Conservation (phyloP, 1,140 invertebrate species). For the Brachystomella parvula region DNA sequence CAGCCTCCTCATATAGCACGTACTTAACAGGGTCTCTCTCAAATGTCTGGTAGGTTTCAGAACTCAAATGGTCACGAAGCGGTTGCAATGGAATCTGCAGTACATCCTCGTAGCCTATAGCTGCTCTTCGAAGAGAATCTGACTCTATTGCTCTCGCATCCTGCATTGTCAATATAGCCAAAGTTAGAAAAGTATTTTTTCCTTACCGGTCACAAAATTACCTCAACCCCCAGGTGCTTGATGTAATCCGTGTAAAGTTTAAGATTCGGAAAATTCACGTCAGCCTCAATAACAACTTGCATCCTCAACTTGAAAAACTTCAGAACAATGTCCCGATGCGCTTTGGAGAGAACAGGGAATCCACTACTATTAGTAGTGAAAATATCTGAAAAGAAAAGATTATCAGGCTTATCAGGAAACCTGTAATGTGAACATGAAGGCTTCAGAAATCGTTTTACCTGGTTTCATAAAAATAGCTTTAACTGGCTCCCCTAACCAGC, state of each 20-base stretch:
- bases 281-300: slow-evolving; percentile 28
- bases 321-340: slow-evolving; percentile 67
- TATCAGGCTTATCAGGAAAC: not conserved
- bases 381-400: slow-evolving; percentile 64
- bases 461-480: slow-evolving; percentile 77
- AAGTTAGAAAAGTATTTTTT: not conserved
- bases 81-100: slow-evolving; percentile 86
- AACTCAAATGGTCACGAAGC: slow-evolving; percentile 89
- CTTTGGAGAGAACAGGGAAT: slow-evolving; percentile 78
- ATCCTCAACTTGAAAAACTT: slow-evolving; percentile 39
- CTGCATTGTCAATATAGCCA: not conserved
- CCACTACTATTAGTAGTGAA: slow-evolving; percentile 75
- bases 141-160: not conserved
- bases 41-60: slow-evolving; percentile 94
- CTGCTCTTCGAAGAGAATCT: not conserved
- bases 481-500: slow-evolving; percentile 89
- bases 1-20: slow-evolving; percentile 77
- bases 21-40: slow-evolving; percentile 98
- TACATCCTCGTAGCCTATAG: slow-evolving; percentile 81
- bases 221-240: slow-evolving; percentile 57
- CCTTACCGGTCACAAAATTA: not conserved
- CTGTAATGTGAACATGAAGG: slow-evolving; percentile 1
- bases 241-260: slow-evolving; percentile 76
- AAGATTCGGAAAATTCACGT: slow-evolving; percentile 43
- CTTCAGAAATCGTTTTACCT: slow-evolving; percentile 48